A percentile compares a stretch with the other conserved stretches of the same genome.
These are phyloP conservation scores for Phalera bucephala DNA, from an alignment of 2,888 invertebrate species.

Conservation along the genomic window DNA sequence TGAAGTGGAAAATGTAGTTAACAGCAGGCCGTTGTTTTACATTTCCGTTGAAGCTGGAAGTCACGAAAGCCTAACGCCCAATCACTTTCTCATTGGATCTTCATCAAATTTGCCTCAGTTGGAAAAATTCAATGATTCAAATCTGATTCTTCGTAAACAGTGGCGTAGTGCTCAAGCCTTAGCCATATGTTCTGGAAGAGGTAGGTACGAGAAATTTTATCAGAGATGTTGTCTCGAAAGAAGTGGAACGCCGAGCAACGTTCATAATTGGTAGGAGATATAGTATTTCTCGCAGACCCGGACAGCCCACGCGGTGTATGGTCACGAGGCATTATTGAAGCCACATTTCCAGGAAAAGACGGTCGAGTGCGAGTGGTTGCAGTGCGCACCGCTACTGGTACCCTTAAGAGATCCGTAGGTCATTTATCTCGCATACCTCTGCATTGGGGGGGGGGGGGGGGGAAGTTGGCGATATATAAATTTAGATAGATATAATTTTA, in stretches of 20 bases:
- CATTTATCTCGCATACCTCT: no score
- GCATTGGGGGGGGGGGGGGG: no score
- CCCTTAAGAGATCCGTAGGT: no score
- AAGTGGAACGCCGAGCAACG: not conserved
- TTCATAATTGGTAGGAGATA: not conserved
- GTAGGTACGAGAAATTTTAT: constrained; percentile 11
- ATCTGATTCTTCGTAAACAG: constrained; percentile 10
- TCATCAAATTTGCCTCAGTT: constrained; percentile 9
- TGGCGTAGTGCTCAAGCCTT: constrained; percentile 15
- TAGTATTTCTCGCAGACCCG: no score
- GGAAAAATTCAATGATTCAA: constrained; percentile 5
- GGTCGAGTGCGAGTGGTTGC: not conserved
- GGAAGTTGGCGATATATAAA: no score
- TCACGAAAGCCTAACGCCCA: constrained; percentile 19
- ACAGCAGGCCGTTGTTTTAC: constrained; percentile 13
- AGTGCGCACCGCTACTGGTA: not conserved
- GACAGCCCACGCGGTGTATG: not conserved
- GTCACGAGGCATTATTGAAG: not conserved
- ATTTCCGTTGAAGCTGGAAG: constrained; percentile 8
- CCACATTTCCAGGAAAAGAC: not conserved
- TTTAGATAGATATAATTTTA: no score
- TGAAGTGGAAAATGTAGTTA: constrained; percentile 2
- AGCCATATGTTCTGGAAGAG: constrained; percentile 13
- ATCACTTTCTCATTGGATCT: constrained; percentile 29
- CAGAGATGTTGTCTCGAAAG: not conserved